Conservation (phyloP, 2,113 vertebrate genomes). For the Thunnus maccoyii region DNA sequence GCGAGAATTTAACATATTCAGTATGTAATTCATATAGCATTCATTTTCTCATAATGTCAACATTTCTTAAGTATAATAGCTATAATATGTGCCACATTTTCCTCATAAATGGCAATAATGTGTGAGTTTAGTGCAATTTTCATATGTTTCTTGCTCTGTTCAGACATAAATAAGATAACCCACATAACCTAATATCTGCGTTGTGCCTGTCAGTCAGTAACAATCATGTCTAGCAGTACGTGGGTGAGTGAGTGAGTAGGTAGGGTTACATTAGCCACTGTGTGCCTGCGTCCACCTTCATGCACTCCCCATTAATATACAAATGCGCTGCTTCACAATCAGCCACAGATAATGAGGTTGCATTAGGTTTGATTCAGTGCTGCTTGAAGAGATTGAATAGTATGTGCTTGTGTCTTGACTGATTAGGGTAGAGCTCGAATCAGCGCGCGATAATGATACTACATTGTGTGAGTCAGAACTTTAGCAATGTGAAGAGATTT, state of each 20-base stretch:
- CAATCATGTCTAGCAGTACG: slow-evolving; percentile 62
- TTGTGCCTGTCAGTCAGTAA: slow-evolving; percentile 59
- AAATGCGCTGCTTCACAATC: slow-evolving; percentile 82
- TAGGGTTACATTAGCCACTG: slow-evolving; percentile 61
- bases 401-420: slow-evolving; percentile 75
- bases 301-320: slow-evolving; percentile 75
- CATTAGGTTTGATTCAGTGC: slow-evolving; percentile 72
- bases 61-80: not conserved
- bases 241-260: slow-evolving; percentile 63
- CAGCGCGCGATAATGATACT: slow-evolving; percentile 66
- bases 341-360: slow-evolving; percentile 77
- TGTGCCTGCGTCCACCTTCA: slow-evolving; percentile 61
- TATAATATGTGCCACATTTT: not conserved
- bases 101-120: not conserved
- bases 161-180: not conserved
- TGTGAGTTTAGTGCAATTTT: not conserved
- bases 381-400: slow-evolving; percentile 78
- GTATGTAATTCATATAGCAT: not conserved
- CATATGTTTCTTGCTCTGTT: not conserved
- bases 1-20: slow-evolving; percentile 4
- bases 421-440: slow-evolving; percentile 76
- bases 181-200: slow-evolving; percentile 47
- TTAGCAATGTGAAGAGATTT: slow-evolving; percentile 55
- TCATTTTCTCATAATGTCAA: not conserved
- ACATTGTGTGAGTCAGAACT: slow-evolving; percentile 68